Evolutionary conservation across 2,797 vertebrate species (phyloP).

Genomic region (Coranthus polyacanthus): DNA sequence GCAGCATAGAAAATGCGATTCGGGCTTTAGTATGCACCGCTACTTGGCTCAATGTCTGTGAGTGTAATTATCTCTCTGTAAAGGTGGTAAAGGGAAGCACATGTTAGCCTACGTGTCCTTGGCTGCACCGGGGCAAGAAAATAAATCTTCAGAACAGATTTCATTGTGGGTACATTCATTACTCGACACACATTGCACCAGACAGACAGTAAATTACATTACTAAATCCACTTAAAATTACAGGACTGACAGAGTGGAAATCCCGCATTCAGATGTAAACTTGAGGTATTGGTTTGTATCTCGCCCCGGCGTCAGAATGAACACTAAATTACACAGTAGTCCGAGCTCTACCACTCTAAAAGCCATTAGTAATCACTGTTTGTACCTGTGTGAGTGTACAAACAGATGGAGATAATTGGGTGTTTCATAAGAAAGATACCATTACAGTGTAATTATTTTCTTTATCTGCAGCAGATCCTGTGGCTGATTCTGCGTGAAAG

Average conservation of each 20-base stretch:
- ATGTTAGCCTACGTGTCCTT: constrained; percentile 64
- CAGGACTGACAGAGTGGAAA: constrained; percentile 35
- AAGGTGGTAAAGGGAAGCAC: constrained; percentile 64
- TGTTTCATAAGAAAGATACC: constrained; percentile 63
- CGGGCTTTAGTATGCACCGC: constrained; percentile 53
- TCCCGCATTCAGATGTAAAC: constrained; percentile 47
- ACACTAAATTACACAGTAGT: constrained; percentile 40
- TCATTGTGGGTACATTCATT: constrained; percentile 64
- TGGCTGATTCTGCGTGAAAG: constrained; percentile 52
- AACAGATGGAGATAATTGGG: constrained; percentile 68
- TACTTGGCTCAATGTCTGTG: constrained; percentile 53
- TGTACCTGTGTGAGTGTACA: constrained; percentile 48
- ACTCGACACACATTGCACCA: constrained; percentile 41
- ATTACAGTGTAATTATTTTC: constrained; percentile 69
- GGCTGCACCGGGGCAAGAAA: constrained; percentile 50
- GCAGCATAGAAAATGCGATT: constrained; percentile 47
- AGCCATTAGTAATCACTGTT: constrained; percentile 62
- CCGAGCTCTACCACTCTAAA: constrained; percentile 29
- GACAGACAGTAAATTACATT: constrained; percentile 63
- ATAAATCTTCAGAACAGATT: constrained; percentile 67
- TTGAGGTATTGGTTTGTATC: constrained; percentile 18
- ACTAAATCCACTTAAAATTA: constrained; percentile 47
- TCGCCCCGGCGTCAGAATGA: constrained; percentile 21
- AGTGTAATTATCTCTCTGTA: constrained; percentile 71
- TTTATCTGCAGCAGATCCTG: constrained; percentile 58